Base-by-base conservation (phyloP, 2,888 invertebrate species). In the Epirrhoe alternata region DNA sequence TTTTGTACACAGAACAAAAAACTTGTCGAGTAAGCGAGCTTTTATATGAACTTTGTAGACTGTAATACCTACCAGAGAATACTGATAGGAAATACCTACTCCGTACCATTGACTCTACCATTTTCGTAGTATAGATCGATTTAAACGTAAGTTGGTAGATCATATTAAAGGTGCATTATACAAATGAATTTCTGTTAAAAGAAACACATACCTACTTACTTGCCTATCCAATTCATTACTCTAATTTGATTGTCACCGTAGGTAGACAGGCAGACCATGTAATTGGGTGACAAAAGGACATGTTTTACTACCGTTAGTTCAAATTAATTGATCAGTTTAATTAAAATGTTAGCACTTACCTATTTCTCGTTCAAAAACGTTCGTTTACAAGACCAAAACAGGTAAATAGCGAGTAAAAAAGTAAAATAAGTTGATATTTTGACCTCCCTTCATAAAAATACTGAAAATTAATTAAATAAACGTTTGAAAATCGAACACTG, bases 241-340 rank as follows among this genome's bases (percentile, higher is more conserved):
- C 65, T 68, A 69, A 71, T 68, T 69, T 61, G 59, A 68, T 53
- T 57, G 65, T 58, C 17, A 49, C 17, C 45, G 3, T 5, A 55
- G 60, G 16, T 35, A 8, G 35, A 17, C 12, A 55, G 60, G 16
- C 24, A 8, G 35, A 31, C 16, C 49, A 49, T 61, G 65, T 58
- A 65, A 65, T 61, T 70, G 61, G 49, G 50, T 45, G 47, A 16
- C 47, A 16, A 47, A 47, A 47, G 6, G 47, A 16, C 7, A 16
- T 14, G 14, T 16, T 47, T 16, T 47, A 47, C 47, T 14, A 47
- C 14, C 47, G 16, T 16, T 16, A 16, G 47, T 5, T 47, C 14
- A 0, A 47, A 47, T 14, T 45, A 45, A 14, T 47, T 47, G 47
- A 16, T 16, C 14, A 47, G 5, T 14, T 47, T 47, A 16, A 47